These are phyloP conservation scores for Drosophila melanogaster DNA, from an alignment of 1,140 invertebrate species.

Conservation along the genomic window DNA sequence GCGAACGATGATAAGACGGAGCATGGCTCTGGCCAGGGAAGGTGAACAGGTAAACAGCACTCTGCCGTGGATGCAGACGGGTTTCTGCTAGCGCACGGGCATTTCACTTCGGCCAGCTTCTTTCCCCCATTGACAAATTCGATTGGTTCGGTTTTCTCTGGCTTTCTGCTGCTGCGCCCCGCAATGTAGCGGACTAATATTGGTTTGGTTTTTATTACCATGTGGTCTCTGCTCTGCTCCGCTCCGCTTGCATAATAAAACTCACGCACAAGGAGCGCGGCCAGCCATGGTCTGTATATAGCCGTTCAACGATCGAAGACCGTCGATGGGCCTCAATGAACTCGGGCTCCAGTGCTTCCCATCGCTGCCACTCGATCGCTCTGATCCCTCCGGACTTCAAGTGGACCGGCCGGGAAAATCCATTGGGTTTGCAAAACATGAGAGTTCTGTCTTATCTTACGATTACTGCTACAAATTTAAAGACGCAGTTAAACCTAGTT, in stretches of 20 bases:
- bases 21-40: not conserved
- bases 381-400: too few relatives aligned
- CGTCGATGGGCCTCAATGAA: conserved; percentile 41
- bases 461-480: too few relatives aligned
- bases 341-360: conserved; percentile 14
- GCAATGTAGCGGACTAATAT: conserved; percentile 4
- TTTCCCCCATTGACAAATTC: conserved; percentile 43
- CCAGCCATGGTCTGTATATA: not conserved
- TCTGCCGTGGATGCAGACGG: conserved; percentile 24
- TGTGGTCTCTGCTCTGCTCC: conserved; percentile 28
- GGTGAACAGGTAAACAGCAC: conserved; percentile 35
- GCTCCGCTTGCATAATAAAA: conserved; percentile 62
- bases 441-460: too few relatives aligned
- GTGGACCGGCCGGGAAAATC: too few relatives aligned
- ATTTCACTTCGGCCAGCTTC: conserved; percentile 40
- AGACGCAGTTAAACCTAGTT: not conserved
- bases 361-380: not conserved
- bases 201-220: conserved; percentile 63
- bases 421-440: too few relatives aligned
- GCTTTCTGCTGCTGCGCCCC: conserved; percentile 38
- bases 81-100: conserved; percentile 13
- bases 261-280: conserved; percentile 10
- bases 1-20: conserved; percentile 9
- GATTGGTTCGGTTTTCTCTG: conserved; percentile 20
- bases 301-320: conserved; percentile 19